Evolutionary conservation across 64 coral and sea anemone species (phyloP), one percentile per base, ranked within the genome.

Genomic region (Actinia equina): DNA sequence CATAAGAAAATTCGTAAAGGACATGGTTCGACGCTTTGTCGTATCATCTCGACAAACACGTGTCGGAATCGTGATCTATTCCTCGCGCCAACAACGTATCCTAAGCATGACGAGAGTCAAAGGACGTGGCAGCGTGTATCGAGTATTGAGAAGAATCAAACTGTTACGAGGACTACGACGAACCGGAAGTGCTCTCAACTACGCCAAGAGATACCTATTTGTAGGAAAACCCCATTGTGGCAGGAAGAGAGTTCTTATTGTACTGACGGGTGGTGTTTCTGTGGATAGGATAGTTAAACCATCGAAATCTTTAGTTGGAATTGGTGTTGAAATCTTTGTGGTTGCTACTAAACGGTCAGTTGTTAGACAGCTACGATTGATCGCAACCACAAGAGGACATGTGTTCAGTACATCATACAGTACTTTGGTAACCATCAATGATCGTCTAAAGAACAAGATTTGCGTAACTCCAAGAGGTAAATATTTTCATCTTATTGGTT

Each of bases 1-100:
- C n/a, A n/a, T n/a, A n/a, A n/a, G n/a, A n/a, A n/a, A 7, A 27
- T 91, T 91, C 43, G 71, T 86, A 14, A 91, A 86, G 45, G 59
- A 83, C 9, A 83, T 91, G 30, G 46, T 79, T 7, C 56, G 89
- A 44, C 85, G 84, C 54, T 91, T 91, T 57, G 65, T 74, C 0
- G 77, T 91, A 30, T 85, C 89, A 42, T 51, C 26, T 51, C 74
- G 83, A 14, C 49, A 86, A n/a, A 86, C 83, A 22, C 83, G 89
- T 13, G 55, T 91, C 11, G 89, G 89, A 23, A 37, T 91, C 27
- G 83, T 79, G 0, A 22, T 91, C 7, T 91, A 78, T 51, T 91
- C 89, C 1, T 85, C 69, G 6, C 41, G 41, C 17, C 0, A 80
- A 52, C 11, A 37, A 52, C 41, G 43, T 30, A 52, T 80, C 17